Evolutionary conservation across 2,888 invertebrate genomes (phyloP).

Genomic region (Apotomis turbidana): DNA sequence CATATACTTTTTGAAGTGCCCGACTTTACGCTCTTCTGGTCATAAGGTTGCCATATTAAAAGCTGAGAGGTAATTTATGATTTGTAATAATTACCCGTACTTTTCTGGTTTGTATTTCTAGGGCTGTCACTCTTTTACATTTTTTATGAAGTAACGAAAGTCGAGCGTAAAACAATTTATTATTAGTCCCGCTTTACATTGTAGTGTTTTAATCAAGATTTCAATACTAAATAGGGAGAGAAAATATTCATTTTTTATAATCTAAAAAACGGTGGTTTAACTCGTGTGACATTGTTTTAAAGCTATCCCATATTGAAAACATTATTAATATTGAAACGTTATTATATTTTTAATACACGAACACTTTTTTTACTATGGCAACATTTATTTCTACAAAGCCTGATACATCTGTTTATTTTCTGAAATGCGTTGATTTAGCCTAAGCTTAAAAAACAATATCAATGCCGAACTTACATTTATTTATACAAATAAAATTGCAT

Average conservation of each 20-base stretch:
- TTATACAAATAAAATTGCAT: conserved; percentile 54
- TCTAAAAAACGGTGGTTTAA: conserved; percentile 78
- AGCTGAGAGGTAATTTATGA: not conserved
- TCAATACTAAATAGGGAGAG: conserved; percentile 57
- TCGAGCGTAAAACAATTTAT: conserved; percentile 50
- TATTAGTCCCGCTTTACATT: conserved; percentile 68
- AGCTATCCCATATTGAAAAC: conserved; percentile 69
- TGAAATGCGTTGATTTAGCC: conserved; percentile 59
- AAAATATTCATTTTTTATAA: conserved; percentile 56
- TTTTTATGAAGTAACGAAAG: conserved; percentile 26
- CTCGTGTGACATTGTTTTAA: conserved; percentile 78
- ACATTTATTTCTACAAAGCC: conserved; percentile 65
- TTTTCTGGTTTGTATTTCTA: conserved; percentile 3
- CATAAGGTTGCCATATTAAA: not conserved
- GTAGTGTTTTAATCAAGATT: conserved; percentile 53
- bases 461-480: conserved; percentile 57
- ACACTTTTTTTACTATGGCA: conserved; percentile 76
- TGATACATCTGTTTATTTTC: conserved; percentile 41
- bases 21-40: conserved; percentile 25
- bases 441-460: conserved; percentile 64
- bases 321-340: conserved; percentile 48
- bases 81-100: not conserved
- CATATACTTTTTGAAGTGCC: conserved; percentile 39
- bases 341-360: conserved; percentile 58
- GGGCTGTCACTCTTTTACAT: conserved; percentile 7